These are phyloP conservation scores for Meiosimyza decipiens DNA, from an alignment of 2,888 invertebrate species.

Conservation along the genomic window DNA sequence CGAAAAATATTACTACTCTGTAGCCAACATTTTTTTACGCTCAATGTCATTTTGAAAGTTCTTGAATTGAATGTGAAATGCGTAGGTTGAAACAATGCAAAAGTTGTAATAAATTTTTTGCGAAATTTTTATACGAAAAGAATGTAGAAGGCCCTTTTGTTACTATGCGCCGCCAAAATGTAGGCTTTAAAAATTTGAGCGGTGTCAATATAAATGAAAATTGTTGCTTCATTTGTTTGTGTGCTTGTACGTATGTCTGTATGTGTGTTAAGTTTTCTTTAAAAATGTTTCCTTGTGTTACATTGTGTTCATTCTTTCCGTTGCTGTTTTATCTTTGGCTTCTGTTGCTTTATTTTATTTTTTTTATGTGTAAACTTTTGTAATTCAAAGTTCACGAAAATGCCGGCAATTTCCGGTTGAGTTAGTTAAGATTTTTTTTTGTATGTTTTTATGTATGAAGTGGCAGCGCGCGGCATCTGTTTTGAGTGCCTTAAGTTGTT, in stretches of 20 bases:
- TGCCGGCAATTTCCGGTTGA: not conserved
- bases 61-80: conserved; percentile 14
- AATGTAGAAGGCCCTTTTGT: not conserved
- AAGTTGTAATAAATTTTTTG: not conserved
- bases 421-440: not conserved
- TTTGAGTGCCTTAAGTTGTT: too few species aligned
- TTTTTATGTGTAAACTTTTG: conserved; percentile 11
- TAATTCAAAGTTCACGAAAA: conserved; percentile 4
- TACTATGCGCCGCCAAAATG: not conserved
- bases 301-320: not conserved
- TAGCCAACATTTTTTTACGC: not conserved
- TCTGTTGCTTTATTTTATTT: too few species aligned
- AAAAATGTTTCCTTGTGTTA: not conserved
- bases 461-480: too few species aligned
- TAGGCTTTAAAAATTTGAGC: not conserved
- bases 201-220: not conserved
- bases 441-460: too few species aligned
- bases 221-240: too few species aligned
- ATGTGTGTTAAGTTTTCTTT: too few species aligned
- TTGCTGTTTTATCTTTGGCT: not conserved
- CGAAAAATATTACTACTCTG: not conserved
- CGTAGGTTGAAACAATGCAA: conserved; percentile 4
- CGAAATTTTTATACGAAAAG: too few species aligned
- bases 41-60: conserved; percentile 35
- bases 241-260: too few species aligned